Percentiles rank a stretch among this genome's conserved stretches.
phyloP scores from a whole-genome alignment of 37 sponge, comb jelly and placozoan species.

The Corticium candelabrum region DNA sequence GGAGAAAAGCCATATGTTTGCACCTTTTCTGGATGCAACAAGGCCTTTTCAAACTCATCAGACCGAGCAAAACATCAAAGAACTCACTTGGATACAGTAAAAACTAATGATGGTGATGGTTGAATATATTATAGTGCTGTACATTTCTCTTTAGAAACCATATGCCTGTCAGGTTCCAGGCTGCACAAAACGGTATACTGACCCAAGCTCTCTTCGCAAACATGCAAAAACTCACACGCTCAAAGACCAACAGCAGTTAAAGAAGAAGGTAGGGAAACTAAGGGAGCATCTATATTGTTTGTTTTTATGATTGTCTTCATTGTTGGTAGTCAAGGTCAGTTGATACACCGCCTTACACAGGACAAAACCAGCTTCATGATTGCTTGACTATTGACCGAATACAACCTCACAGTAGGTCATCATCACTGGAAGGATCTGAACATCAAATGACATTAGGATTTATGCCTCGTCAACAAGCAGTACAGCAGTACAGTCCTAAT shows the following conservation, averaged over 20 bases:
- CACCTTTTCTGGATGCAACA: constrained; percentile 59
- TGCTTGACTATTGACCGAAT: background rate
- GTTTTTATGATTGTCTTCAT: too few species aligned
- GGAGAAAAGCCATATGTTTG: constrained; percentile 85
- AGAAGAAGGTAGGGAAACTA: constrained; percentile 39
- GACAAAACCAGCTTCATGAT: too few species aligned
- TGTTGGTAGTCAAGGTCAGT: too few species aligned
- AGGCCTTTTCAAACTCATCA: constrained; percentile 91
- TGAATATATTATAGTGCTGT: too few species aligned
- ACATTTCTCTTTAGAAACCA: constrained; percentile 68
- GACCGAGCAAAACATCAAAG: constrained; percentile 87
- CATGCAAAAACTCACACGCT: constrained; percentile 63
- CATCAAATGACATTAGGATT: background rate
- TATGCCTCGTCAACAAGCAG: background rate
- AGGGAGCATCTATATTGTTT: too few species aligned
- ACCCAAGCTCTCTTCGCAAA: constrained; percentile 87
- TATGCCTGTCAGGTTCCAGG: constrained; percentile 76
- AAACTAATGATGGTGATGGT: too few species aligned
- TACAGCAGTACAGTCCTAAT: background rate
- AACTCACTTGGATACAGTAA: constrained; percentile 78
- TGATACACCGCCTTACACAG: too few species aligned
- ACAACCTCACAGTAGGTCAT: background rate
- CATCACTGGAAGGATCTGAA: background rate
- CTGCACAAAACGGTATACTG: constrained; percentile 88
- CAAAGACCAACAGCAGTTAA: constrained; percentile 18